These are phyloP conservation scores for Molossus molossus DNA, from an alignment of 2,797 vertebrate genomes.

Conservation along the genomic window DNA sequence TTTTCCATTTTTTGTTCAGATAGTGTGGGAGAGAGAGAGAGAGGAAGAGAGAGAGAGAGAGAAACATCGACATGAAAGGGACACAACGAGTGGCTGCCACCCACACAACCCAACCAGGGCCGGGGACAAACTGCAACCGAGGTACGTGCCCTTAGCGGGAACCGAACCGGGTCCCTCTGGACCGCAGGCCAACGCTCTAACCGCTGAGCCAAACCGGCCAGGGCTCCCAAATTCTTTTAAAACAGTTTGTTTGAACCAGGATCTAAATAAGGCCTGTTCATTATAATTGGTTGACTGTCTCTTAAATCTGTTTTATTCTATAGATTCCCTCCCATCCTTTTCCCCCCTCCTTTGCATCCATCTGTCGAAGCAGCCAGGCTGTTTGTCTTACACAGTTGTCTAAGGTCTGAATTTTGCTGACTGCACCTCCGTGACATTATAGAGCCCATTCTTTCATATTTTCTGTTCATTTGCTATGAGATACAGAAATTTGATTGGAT, in stretches of 20 bases:
- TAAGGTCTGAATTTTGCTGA: constrained; percentile 9
- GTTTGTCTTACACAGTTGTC: not conserved
- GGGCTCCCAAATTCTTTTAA: too few relatives aligned
- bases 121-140: too few relatives aligned
- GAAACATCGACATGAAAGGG: too few relatives aligned
- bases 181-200: too few relatives aligned
- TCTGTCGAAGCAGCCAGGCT: constrained; percentile 4
- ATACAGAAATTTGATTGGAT: not conserved
- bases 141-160: too few relatives aligned
- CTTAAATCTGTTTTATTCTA: constrained; percentile 20
- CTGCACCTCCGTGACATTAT: not conserved
- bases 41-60: too few relatives aligned
- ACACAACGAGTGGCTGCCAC: too few relatives aligned
- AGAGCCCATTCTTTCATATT: constrained; percentile 23
- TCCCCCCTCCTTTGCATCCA: not conserved
- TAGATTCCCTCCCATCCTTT: not conserved
- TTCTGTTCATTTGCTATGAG: constrained; percentile 24
- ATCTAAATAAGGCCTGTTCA: not conserved
- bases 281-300: not conserved
- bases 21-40: too few relatives aligned
- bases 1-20: too few relatives aligned
- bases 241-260: not conserved
- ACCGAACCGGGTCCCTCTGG: too few relatives aligned
- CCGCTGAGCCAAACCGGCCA: too few relatives aligned
- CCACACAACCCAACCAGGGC: too few relatives aligned